Evolutionary conservation across 2,888 invertebrate species (phyloP).

Genomic region (Tipula confusa): DNA sequence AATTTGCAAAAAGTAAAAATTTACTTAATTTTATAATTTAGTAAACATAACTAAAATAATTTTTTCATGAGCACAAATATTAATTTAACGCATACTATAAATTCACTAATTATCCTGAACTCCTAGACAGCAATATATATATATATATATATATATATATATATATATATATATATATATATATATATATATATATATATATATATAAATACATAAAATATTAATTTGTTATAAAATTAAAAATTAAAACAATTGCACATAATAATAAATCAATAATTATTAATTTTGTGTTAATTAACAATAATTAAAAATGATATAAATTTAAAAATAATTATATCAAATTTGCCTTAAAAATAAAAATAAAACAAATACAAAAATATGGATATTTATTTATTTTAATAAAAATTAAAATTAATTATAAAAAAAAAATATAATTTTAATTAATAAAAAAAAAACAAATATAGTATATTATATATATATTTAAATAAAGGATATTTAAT

Average conservation of each 20-base stretch:
- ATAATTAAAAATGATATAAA: not conserved
- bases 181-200: not conserved
- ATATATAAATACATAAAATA: not conserved
- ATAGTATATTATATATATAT: not conserved
- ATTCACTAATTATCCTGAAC: no score
- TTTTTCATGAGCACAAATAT: no score
- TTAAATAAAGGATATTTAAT: not conserved
- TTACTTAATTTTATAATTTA: no score
- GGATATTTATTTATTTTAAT: conserved; percentile 21
- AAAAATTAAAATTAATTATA: not conserved
- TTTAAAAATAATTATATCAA: not conserved
- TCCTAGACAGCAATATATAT: no score
- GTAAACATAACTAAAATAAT: no score
- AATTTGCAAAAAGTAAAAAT: no score
- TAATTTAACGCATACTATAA: no score
- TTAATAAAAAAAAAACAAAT: no score
- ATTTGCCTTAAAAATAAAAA: conserved; percentile 16
- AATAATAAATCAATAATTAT: not conserved
- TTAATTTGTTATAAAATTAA: conserved; percentile 25
- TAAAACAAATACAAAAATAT: no score
- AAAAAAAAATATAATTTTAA: not conserved
- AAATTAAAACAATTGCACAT: not conserved
- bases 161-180: no score
- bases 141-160: no score
- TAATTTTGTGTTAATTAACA: not conserved